Evolutionary conservation across 1,140 invertebrate genomes (phyloP), one percentile per base, ranked within the genome.

Genomic region (Pseudomyrmex concolor): DNA sequence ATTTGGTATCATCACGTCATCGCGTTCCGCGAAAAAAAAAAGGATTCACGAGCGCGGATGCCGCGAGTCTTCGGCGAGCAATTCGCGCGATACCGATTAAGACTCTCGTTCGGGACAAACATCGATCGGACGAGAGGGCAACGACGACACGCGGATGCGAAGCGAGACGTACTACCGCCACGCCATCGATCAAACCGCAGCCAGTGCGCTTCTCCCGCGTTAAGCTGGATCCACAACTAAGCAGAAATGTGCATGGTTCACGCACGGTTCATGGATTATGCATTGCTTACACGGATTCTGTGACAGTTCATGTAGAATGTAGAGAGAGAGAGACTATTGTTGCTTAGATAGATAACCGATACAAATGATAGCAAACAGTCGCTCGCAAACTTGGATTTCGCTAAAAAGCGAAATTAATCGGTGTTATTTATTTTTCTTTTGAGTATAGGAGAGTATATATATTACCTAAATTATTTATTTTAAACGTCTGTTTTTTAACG

Each of bases 141-240:
- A 43, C 34, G 50, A 48, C 13, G 64, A 43, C 43, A 19, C 25
- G 34, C 48, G 48, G 48, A 77, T 67, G 51, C 63, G 74, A 68
- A 45, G 51, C 64, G 76, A 70, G 76, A 78, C 76, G 51, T 59
- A 34, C 34, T 34, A 34, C 34, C 34, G 66, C 57, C 10, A 43
- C 70, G 59, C 15, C 66, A 71, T 80, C 76, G 76, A 80, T 80
- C 76, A 80, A 71, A 71, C 76, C 54, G 76, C 76, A 59, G 63
- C 51, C 34, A 22, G 43, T 48, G 19, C 15, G 64, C 76, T 34
- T 57, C 76, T 19, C 66, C 19, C 12, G 54, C 43, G 43, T 78
- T 78, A 78, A 78, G 76, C 66, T 50, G 25, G 54, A 70, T 70
- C 54, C 76, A 71, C 54, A 48, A 60, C 43, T 34, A 45, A 70